These are phyloP conservation scores for Drosophila orosa DNA, from an alignment of 1,140 invertebrate genomes.

Conservation along the genomic window DNA sequence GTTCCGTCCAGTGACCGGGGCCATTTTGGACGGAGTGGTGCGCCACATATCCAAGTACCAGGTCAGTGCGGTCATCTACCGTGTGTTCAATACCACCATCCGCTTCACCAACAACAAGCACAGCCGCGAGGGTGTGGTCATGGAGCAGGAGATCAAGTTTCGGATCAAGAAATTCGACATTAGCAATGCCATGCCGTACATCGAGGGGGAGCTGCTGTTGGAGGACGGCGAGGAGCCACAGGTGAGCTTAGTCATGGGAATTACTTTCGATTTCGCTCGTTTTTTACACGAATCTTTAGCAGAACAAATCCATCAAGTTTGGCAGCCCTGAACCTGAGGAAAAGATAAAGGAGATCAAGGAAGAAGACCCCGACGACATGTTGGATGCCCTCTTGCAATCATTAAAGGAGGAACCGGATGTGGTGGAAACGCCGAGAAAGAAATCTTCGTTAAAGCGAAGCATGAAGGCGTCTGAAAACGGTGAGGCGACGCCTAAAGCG, in stretches of 20 bases:
- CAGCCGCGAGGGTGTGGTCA: conserved; percentile 42
- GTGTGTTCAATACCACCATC: conserved; percentile 80
- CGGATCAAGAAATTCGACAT: conserved; percentile 80
- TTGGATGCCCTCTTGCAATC: conserved; percentile 60
- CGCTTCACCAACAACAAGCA: conserved; percentile 64
- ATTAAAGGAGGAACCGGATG: conserved; percentile 48
- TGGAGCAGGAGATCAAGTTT: conserved; percentile 78
- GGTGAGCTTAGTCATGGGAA: conserved; percentile 24
- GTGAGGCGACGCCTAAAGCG: conserved; percentile 22
- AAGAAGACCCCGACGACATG: conserved; percentile 42
- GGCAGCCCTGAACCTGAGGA: conserved; percentile 32
- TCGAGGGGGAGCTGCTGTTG: conserved; percentile 76
- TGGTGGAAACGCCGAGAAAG: conserved; percentile 22
- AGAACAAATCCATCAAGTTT: conserved; percentile 57
- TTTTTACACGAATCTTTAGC: not conserved
- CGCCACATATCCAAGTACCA: conserved; percentile 69
- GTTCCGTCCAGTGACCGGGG: conserved; percentile 85
- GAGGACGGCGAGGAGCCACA: conserved; percentile 20
- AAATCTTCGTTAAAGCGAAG: conserved; percentile 47
- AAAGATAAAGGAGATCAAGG: conserved; percentile 1
- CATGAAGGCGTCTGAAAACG: conserved; percentile 24
- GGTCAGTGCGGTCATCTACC: conserved; percentile 76
- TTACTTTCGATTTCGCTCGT: not conserved
- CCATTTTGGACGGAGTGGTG: conserved; percentile 83
- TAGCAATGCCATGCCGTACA: conserved; percentile 72